Evolutionary conservation across 2,888 invertebrate genomes (phyloP).

Genomic region (Lasioglossum morio): DNA sequence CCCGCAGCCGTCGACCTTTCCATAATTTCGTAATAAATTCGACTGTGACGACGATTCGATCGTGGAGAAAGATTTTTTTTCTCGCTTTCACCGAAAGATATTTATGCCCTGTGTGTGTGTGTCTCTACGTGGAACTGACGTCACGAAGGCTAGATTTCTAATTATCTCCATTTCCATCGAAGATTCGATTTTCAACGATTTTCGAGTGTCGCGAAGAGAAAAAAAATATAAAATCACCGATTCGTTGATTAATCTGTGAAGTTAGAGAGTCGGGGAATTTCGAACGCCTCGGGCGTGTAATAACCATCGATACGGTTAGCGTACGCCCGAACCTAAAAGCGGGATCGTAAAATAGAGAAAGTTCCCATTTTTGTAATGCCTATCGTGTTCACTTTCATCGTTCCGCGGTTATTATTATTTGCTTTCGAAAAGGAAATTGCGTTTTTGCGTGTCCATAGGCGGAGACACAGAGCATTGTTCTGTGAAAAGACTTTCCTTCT

Average conservation of each 20-base stretch:
- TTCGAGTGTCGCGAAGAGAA: background rate
- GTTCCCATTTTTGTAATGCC: conserved; percentile 34
- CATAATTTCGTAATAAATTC: background rate
- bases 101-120: background rate
- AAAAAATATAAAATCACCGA: background rate
- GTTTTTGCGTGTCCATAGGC: conserved; percentile 15
- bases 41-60: background rate
- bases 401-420: conserved; percentile 53
- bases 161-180: background rate
- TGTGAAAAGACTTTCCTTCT: conserved; percentile 27
- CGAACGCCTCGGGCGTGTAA: conserved; percentile 19
- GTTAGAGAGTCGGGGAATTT: conserved; percentile 11
- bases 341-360: conserved; percentile 47
- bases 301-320: conserved; percentile 18
- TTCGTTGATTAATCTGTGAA: background rate
- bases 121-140: background rate
- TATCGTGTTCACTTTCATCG: conserved; percentile 48
- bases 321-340: conserved; percentile 10
- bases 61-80: background rate
- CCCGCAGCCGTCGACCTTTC: background rate
- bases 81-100: background rate
- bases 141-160: background rate
- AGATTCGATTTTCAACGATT: background rate
- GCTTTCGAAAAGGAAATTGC: conserved; percentile 56
- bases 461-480: conserved; percentile 17